phyloP scores from a whole-genome alignment of 2,888 invertebrate species.

The Nesidiocoris tenuis region DNA sequence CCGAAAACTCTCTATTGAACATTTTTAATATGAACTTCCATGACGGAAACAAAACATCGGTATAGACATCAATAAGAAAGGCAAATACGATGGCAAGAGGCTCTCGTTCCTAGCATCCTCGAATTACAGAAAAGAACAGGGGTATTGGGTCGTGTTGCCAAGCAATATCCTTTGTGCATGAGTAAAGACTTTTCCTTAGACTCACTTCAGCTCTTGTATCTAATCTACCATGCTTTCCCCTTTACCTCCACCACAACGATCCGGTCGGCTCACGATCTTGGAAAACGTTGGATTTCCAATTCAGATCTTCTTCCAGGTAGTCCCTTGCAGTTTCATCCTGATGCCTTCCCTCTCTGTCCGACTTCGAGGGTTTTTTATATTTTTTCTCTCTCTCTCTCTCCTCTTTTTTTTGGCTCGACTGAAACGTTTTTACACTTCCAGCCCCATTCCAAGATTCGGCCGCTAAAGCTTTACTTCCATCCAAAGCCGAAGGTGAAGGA shows the following conservation, averaged over 20 bases:
- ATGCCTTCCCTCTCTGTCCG: not conserved
- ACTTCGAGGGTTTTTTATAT: not conserved
- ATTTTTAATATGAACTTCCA: too few relatives aligned
- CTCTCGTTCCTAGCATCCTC: not conserved
- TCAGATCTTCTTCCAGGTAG: not conserved
- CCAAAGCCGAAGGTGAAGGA: not conserved
- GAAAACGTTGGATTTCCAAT: not conserved
- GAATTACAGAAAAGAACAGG: not conserved
- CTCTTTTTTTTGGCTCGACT: not conserved
- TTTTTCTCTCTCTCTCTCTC: too few relatives aligned
- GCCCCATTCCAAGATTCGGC: not conserved
- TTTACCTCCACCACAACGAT: not conserved
- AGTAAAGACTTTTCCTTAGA: not conserved
- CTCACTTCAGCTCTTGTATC: not conserved
- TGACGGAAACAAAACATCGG: too few relatives aligned
- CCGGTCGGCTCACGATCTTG: not conserved
- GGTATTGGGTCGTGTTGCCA: not conserved
- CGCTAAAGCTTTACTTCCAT: not conserved
- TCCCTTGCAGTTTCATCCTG: not conserved
- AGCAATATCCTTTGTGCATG: not conserved
- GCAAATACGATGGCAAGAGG: not conserved
- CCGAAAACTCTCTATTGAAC: too few relatives aligned
- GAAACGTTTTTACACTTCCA: not conserved
- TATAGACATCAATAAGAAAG: not conserved
- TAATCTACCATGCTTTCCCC: not conserved